Conservation (phyloP, 2,888 invertebrate species). For the Drosophila vallismaia region DNA sequence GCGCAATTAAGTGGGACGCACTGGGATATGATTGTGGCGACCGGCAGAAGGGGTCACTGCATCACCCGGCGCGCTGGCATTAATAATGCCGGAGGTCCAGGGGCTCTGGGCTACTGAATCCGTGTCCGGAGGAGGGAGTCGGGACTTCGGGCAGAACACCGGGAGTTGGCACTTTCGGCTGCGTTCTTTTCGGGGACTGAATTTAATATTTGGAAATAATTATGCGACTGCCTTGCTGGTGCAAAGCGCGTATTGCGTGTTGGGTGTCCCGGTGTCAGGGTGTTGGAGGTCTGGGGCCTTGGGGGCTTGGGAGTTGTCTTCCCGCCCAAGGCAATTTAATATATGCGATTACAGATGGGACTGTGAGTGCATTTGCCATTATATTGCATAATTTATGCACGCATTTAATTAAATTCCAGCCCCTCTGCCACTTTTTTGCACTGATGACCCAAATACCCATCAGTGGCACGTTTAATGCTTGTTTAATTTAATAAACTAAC, state of each 20-base stretch:
- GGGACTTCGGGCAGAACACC: neutral
- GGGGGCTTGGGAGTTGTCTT: neutral
- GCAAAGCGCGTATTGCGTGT: conserved; percentile 14
- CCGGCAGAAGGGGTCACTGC: conserved; percentile 33
- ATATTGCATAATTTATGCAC: conserved; percentile 74
- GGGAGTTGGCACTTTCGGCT: conserved; percentile 32
- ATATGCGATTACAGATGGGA: conserved; percentile 6
- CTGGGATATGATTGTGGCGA: conserved; percentile 48
- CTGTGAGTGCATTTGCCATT: conserved; percentile 55
- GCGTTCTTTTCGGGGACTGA: conserved; percentile 62
- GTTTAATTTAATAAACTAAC: conserved; percentile 57
- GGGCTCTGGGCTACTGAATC: neutral
- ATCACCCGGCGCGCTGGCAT: conserved; percentile 58
- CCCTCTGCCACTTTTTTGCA: conserved; percentile 54
- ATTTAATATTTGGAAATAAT: conserved; percentile 74
- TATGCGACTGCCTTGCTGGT: conserved; percentile 48
- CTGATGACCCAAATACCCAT: conserved; percentile 58
- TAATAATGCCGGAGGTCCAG: conserved; percentile 58
- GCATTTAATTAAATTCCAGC: conserved; percentile 79
- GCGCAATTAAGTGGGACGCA: conserved; percentile 10
- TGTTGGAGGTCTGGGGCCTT: neutral
- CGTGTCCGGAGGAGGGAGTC: conserved; percentile 23
- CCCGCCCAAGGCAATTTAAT: conserved; percentile 16
- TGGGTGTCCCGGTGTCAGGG: neutral
- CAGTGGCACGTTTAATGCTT: conserved; percentile 41